A percentile compares a stretch with the other conserved stretches of the same genome.
Evolutionary conservation across 2,888 invertebrate species (phyloP).

Genomic region (Nebria salina): DNA sequence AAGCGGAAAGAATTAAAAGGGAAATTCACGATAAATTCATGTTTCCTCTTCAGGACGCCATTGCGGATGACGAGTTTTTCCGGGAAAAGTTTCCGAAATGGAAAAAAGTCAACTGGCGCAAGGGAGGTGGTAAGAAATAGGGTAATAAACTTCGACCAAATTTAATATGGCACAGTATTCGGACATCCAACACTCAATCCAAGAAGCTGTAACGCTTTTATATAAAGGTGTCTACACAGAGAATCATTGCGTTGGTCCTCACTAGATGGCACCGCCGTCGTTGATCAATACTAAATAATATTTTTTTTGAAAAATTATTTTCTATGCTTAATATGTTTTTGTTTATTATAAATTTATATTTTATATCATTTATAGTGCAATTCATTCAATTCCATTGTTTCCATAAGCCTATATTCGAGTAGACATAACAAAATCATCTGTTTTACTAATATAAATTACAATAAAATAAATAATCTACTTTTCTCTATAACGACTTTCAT

Average conservation of each 20-base stretch:
- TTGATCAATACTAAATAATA: not conserved
- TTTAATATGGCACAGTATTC: not conserved
- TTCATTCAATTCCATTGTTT: too few species aligned
- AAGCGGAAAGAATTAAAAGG: conserved; percentile 52
- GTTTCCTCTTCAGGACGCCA: conserved; percentile 59
- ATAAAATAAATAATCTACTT: too few species aligned
- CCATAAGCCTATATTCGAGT: too few species aligned
- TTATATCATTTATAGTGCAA: not conserved
- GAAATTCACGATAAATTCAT: conserved; percentile 57
- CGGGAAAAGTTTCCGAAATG: conserved; percentile 57
- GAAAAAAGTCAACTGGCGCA: conserved; percentile 50
- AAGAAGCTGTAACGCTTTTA: not conserved
- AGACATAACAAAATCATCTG: too few species aligned
- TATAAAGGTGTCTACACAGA: not conserved
- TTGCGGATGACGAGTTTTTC: conserved; percentile 57
- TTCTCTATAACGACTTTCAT: too few species aligned
- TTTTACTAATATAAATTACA: too few species aligned
- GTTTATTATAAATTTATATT: not conserved
- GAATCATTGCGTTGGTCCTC: not conserved
- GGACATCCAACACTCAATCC: not conserved
- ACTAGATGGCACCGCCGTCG: not conserved
- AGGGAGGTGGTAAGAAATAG: conserved; percentile 9
- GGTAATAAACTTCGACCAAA: not conserved
- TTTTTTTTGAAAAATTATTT: not conserved
- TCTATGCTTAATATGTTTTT: not conserved